Evolutionary conservation across 2,113 vertebrate species (phyloP), one percentile per base, ranked within the genome.

Genomic region (Chloropsis cyanopogon): DNA sequence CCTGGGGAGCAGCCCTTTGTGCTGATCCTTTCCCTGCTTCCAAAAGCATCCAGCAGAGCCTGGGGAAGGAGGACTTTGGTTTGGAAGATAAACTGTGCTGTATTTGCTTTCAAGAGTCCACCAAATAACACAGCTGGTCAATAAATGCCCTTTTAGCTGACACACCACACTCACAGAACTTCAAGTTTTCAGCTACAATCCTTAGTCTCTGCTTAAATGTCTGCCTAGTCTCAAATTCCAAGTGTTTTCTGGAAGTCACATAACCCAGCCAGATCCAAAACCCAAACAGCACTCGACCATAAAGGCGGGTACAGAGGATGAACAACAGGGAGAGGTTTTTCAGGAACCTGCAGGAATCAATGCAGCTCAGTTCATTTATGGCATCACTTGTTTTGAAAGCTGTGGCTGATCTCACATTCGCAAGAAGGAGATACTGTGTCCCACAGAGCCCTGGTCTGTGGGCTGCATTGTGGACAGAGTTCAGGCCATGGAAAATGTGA

Each of bases 361-460:
- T 9, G 57, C 76, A 59, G 85, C 90, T 91, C 81, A 84, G 92
- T 91, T 93, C 88, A 90, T 94, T 95, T 82, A 29, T 82, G 90
- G 93, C 93, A 92, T 93, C 88, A 84, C 88, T 96, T 96, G 95
- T 96, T 96, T 92, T 94, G 85, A 56, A 94, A 81, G 92, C 92
- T 88, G 88, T 4, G 79, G 93, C 88, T 95, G 96, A 96, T 80
- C 87, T 95, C 95, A 95, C 82, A 92, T 82, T 72, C 4, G 18
- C n/a, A 37, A 88, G 95, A 95, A 93, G 82, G 78, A 90, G 82
- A 90, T 86, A 59, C 86, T 92, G 86, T 66, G 82, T 33, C 60
- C 13, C 68, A 50, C 92, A 83, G 59, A 90, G 92, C 90, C 68
- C 16, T 2, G 76, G 88, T 86, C 95, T 96, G 93, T 97, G 88